These are phyloP conservation scores for Drosophila villosipedis DNA, from an alignment of 2,888 invertebrate species.

Conservation along the genomic window DNA sequence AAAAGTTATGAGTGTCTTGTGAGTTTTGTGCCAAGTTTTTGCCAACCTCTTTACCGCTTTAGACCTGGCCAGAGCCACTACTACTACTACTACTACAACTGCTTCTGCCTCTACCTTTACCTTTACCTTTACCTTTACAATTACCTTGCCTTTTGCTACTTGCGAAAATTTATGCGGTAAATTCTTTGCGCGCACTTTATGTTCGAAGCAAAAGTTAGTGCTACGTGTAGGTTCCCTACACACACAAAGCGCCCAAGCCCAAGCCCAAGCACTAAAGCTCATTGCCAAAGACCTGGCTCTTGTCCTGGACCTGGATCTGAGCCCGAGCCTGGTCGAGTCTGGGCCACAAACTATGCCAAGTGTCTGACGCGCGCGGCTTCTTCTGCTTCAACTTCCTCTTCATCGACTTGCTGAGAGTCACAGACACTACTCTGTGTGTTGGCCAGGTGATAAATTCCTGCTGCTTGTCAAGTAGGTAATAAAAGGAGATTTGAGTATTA, in stretches of 20 bases:
- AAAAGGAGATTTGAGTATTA: conserved; percentile 58
- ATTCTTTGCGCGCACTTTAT: conserved; percentile 80
- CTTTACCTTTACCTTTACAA: conserved; percentile 35
- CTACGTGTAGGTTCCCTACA: conserved; percentile 68
- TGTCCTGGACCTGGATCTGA: conserved; percentile 16
- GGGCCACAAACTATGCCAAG: conserved; percentile 78
- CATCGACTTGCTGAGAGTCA: conserved; percentile 30
- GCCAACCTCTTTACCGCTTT: conserved; percentile 22
- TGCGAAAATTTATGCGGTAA: conserved; percentile 80
- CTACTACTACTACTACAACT: conserved; percentile 45
- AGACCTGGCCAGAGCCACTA: conserved; percentile 23
- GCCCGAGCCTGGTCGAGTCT: conserved; percentile 10
- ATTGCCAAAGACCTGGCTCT: conserved; percentile 17
- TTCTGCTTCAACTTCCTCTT: conserved; percentile 13
- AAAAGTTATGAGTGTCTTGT: conserved; percentile 81
- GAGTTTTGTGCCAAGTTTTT: conserved; percentile 78
- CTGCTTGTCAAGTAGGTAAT: conserved; percentile 62
- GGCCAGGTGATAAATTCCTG: conserved; percentile 77
- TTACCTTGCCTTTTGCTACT: conserved; percentile 71
- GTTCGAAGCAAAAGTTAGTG: conserved; percentile 81
- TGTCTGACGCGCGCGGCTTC: conserved; percentile 63
- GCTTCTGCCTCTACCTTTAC: conserved; percentile 7
- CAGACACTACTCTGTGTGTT: conserved; percentile 38
- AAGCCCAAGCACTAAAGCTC: conserved; percentile 28
- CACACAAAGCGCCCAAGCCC: background rate